These are phyloP conservation scores for Aplochiton taeniatus DNA, from an alignment of 2,797 vertebrate species.

Conservation along the genomic window DNA sequence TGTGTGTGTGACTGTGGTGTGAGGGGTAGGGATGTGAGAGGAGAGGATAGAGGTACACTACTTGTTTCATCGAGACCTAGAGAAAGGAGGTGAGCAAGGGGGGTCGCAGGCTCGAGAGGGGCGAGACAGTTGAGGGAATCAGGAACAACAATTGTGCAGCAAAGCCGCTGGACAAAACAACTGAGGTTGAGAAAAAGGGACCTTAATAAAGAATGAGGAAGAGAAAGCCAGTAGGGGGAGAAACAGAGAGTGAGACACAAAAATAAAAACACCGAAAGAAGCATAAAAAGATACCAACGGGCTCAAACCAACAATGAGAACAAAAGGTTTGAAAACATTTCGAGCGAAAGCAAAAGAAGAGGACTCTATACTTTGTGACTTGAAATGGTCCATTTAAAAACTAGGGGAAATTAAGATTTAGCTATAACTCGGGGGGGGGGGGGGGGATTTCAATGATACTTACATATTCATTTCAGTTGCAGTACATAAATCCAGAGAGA, in stretches of 20 bases:
- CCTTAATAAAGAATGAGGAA: neutral
- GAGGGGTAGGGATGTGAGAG: neutral
- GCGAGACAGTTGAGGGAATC: neutral
- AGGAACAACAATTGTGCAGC: too few species aligned
- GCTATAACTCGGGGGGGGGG: too few species aligned
- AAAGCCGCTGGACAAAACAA: neutral
- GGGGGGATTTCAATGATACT: too few species aligned
- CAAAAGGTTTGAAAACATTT: neutral
- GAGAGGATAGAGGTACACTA: neutral
- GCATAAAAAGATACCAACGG: neutral
- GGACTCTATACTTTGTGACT: neutral
- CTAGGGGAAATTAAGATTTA: too few species aligned
- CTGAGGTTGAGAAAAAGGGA: neutral
- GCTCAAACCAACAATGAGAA: neutral
- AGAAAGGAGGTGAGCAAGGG: neutral
- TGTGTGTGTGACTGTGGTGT: neutral
- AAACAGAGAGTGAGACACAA: neutral
- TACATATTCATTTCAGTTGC: too few species aligned
- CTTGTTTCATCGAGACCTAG: neutral
- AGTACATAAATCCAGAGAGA: too few species aligned
- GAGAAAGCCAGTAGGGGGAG: neutral
- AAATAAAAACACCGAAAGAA: neutral
- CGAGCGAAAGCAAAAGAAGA: slow-evolving; percentile 2
- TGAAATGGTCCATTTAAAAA: too few species aligned
- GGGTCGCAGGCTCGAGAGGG: neutral